These are phyloP conservation scores for Sebastes iracundus DNA, from an alignment of 2,797 vertebrate species.

Conservation along the genomic window DNA sequence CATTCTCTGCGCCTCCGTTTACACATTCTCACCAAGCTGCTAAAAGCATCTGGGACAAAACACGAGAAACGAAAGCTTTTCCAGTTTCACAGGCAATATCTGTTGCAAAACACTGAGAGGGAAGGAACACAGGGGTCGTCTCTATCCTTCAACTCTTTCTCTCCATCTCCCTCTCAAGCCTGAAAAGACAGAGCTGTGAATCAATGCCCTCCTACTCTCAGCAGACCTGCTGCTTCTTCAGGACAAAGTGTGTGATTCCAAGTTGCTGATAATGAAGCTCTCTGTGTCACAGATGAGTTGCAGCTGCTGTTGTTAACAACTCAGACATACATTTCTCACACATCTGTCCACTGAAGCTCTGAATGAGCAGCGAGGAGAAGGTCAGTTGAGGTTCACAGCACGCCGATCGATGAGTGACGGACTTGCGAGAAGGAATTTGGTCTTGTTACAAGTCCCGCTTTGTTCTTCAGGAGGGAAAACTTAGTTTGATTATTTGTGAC, in stretches of 20 bases:
- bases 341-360: not conserved
- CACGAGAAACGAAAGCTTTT: not conserved
- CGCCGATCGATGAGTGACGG: not conserved
- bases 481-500: not conserved
- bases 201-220: not conserved
- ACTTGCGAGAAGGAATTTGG: slow-evolving; percentile 16
- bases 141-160: not conserved
- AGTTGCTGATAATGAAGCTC: not conserved
- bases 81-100: slow-evolving; percentile 3
- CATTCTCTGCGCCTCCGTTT: not conserved
- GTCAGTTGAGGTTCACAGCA: slow-evolving; percentile 17
- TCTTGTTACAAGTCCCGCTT: not conserved
- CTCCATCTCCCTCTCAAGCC: not conserved
- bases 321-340: slow-evolving; percentile 8
- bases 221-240: not conserved
- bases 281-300: not conserved
- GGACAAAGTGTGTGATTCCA: not conserved
- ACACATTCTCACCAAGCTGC: not conserved
- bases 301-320: not conserved
- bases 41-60: slow-evolving; percentile 10
- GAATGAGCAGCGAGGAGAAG: not conserved
- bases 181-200: not conserved
- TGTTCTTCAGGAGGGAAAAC: not conserved
- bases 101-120: not conserved
- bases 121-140: not conserved